Evolutionary conservation across 2,888 invertebrate genomes (phyloP), one percentile per base, ranked within the genome.

Genomic region (Adelognathus sp.): DNA sequence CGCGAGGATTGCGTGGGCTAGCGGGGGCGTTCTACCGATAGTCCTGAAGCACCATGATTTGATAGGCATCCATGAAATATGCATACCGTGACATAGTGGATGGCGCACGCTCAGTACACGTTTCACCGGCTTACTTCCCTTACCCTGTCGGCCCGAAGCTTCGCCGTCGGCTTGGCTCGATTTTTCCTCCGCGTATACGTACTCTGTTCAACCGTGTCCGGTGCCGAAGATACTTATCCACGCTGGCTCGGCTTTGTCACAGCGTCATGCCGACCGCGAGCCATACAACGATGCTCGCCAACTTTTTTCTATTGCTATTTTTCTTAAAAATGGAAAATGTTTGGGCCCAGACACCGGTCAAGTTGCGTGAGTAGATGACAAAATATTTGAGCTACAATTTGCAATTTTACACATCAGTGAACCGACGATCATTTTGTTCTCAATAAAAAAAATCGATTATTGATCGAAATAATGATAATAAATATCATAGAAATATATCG

Each of bases 31-130:
- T 64, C 73, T 73, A 27, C 18, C 56, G 29, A 73, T 36, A 64
- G 64, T 64, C 64, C 73, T 36, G 84, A 84, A 85, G 84, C 85
- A 84, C 82, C 82, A 84, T 81, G 85, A 86, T 88, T 89, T 87
- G 87, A 89, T 85, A 82, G 86, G 81, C 80, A 78, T 52, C 63
- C 74, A 85, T 88, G 79, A 80, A 89, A 89, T 87, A 90, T 90
- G 89, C 80, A 90, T 87, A 85, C 82, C 56, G 46, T 50, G 36
- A 36, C 39, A 64, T 50, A 76, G 14, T 46, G 36, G 27, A 36
- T 66, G 72, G 73, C 77, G 82, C 81, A 76, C 74, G 73, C 73
- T 73, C 79, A 58, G 76, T 72, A 72, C 52, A 64, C 50, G 39
- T 27, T 39, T 29, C 9, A 6, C 29, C 29, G 46, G 14, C 14